A percentile compares a stretch with the other conserved stretches of the same genome.
Evolutionary conservation across 2,797 vertebrate genomes (phyloP).

Genomic region (Pseudochromis fuscus): DNA sequence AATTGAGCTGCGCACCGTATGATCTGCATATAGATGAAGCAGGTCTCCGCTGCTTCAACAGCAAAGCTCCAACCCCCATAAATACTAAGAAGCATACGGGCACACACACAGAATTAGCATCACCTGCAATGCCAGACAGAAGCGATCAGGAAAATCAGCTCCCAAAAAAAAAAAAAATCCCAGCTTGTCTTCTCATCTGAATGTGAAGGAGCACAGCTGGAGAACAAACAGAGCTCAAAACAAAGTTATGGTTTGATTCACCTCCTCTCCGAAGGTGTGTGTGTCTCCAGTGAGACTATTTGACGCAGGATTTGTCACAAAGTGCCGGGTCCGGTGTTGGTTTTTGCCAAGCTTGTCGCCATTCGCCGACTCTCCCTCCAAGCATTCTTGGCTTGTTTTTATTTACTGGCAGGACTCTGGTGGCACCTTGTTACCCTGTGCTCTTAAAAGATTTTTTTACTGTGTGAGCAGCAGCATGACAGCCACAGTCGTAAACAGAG

Average conservation of each 20-base stretch:
- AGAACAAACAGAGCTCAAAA: constrained; percentile 48
- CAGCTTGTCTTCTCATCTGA: constrained; percentile 31
- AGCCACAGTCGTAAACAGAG: constrained; percentile 39
- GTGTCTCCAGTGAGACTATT: constrained; percentile 20
- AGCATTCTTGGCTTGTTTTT: constrained; percentile 38
- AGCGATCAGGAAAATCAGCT: constrained; percentile 48
- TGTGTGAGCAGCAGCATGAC: background rate
- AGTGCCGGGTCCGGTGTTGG: constrained; percentile 15
- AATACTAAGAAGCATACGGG: constrained; percentile 45
- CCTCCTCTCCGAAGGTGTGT: constrained; percentile 4
- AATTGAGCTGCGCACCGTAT: constrained; percentile 65
- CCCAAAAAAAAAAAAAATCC: constrained; percentile 26
- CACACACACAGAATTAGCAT: constrained; percentile 40
- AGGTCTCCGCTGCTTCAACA: constrained; percentile 44
- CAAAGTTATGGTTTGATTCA: constrained; percentile 24
- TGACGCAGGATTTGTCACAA: constrained; percentile 43
- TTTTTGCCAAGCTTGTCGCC: constrained; percentile 52
- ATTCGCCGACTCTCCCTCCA: constrained; percentile 13
- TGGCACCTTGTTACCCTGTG: constrained; percentile 56
- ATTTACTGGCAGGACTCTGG: constrained; percentile 38
- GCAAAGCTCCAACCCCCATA: constrained; percentile 38
- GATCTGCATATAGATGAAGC: constrained; percentile 86
- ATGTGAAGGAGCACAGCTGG: constrained; percentile 33
- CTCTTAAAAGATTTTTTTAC: constrained; percentile 23
- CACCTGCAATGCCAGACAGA: constrained; percentile 35